Evolutionary conservation across 1,140 invertebrate genomes (phyloP).

Genomic region (Odontomachus brunneus): DNA sequence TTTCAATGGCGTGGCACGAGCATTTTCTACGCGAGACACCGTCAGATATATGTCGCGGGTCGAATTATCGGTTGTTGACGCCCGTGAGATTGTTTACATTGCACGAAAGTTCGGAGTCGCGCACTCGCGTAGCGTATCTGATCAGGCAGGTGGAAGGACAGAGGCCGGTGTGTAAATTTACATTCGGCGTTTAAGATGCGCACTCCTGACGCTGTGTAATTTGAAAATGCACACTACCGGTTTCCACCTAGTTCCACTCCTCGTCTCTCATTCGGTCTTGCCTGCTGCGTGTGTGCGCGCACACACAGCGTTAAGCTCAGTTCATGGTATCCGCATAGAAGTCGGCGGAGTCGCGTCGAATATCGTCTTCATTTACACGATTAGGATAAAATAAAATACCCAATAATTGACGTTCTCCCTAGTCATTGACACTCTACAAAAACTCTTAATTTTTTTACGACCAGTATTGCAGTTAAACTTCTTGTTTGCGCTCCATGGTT

Average conservation of each 20-base stretch:
- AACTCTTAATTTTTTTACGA: too few relatives aligned
- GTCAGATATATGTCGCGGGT: background rate
- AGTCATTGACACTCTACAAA: too few relatives aligned
- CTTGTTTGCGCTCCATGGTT: too few relatives aligned
- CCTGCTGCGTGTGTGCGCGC: background rate
- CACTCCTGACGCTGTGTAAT: background rate
- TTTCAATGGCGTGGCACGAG: too few relatives aligned
- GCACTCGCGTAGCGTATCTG: constrained; percentile 18
- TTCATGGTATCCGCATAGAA: constrained; percentile 8
- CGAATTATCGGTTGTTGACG: constrained; percentile 10
- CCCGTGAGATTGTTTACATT: constrained; percentile 30
- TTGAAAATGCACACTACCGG: constrained; percentile 51
- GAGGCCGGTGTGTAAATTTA: constrained; percentile 22
- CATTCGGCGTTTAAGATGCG: constrained; percentile 3
- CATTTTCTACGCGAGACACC: too few relatives aligned
- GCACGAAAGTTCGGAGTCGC: constrained; percentile 43
- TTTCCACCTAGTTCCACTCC: constrained; percentile 45
- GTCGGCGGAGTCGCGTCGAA: background rate
- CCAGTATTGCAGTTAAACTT: too few relatives aligned
- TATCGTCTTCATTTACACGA: too few relatives aligned
- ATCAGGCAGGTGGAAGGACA: constrained; percentile 31
- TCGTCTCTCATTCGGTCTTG: background rate
- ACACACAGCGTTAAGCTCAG: constrained; percentile 9
- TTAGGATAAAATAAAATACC: too few relatives aligned
- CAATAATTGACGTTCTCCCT: too few relatives aligned